Percentiles rank a stretch among this genome's conserved stretches.
Evolutionary conservation across 2,113 vertebrate genomes (phyloP).

Genomic region (Bos javanicus): DNA sequence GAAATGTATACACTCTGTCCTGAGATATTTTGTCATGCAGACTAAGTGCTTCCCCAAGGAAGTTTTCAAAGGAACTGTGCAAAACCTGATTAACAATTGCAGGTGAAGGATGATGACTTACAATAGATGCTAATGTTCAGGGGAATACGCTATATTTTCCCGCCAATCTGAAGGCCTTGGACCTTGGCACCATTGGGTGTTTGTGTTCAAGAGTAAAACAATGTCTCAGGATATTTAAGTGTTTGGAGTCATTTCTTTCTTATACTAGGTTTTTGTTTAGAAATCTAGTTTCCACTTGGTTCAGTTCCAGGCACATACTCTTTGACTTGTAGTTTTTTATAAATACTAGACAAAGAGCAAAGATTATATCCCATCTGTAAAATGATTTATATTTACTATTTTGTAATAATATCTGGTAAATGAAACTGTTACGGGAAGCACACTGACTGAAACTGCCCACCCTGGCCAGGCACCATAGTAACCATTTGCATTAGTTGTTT

Average conservation of each 20-base stretch:
- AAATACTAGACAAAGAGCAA: background rate
- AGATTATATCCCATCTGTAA: background rate
- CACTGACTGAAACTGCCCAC: background rate
- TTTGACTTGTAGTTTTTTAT: slow-evolving; percentile 1
- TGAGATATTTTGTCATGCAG: background rate
- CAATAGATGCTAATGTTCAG: background rate
- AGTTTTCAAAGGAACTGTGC: slow-evolving; percentile 44
- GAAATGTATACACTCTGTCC: background rate
- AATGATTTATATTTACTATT: background rate
- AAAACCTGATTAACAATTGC: slow-evolving; percentile 33
- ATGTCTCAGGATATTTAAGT: background rate
- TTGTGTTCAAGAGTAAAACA: background rate
- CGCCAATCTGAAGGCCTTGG: background rate
- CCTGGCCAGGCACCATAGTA: background rate
- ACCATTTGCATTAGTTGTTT: background rate
- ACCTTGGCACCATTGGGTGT: background rate
- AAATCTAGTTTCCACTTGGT: background rate
- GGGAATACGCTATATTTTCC: background rate
- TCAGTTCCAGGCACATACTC: background rate
- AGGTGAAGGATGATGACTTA: slow-evolving; percentile 36
- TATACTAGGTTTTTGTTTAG: background rate
- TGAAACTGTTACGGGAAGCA: background rate
- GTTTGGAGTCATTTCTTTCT: background rate
- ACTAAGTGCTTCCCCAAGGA: slow-evolving; percentile 45
- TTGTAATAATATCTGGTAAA: background rate